Base-by-base conservation (phyloP, 2,797 vertebrate genomes). In the Macropodus opercularis region DNA sequence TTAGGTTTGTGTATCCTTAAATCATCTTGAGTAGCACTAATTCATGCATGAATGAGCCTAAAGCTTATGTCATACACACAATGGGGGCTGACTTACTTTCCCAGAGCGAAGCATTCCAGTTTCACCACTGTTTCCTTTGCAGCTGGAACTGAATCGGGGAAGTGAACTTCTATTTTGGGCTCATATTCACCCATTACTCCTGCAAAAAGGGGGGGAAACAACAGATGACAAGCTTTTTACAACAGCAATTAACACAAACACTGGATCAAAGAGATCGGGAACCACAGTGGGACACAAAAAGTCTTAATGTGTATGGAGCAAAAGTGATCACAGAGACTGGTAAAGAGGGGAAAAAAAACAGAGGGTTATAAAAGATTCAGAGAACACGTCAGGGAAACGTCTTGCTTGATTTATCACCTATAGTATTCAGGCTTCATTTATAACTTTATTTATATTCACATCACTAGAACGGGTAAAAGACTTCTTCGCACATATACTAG, bases 161-260 rank as follows among this genome's bases (percentile, higher is more conserved):
- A 98, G 88, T 97, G 94, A 85, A 98, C 94, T 92, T 98, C 96
- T 90, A 98, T 98, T 92, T 98, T 98, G 50, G 96, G 96, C 85
- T 98, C 96, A 8, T 98, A 98, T 91, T 98, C 96, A 46, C 96
- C 96, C 96, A 98, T 98, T 61, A 93, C 93, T 80, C 96, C 96
- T 98, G 53, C 1, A 62, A 65, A 52, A 75, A 72, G 56, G 70
- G 56, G 56, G 70, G 56, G 65, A 85, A 58, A 87, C 58, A 84
- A 87, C 23, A 79, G 52, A 85, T 23, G 43, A 63, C 62, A 66
- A 74, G 43, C 27, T 60, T 79, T 84, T 80, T 48, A 75, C 67
- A 84, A 80, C 49, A 73, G 57, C 84, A 78, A 89, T 86, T 80
- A 84, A 87, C 54, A 70, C 67, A 74, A 43, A 40, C 23, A 41